Base-by-base conservation (phyloP, 2,888 invertebrate genomes). In the Epinotia demarniana region DNA sequence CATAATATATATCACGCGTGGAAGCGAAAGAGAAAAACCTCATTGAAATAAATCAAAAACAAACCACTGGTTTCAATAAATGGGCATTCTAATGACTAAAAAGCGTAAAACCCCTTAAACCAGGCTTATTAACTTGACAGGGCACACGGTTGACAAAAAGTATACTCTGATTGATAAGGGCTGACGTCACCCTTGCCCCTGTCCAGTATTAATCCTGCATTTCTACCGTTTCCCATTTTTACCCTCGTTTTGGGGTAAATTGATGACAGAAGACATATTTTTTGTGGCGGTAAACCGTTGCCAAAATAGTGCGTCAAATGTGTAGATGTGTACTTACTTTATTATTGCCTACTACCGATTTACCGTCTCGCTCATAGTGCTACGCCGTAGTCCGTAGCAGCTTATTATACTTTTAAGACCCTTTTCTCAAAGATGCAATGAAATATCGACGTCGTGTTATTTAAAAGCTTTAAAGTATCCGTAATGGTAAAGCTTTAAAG, bases 131-230 rank as follows among this genome's bases (percentile, higher is more conserved):
- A 62, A 18, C 39, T 18, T 43, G 49, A 49, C 49, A 43, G 12
- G 0, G 16, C 3, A 49, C 18, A 8, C 23, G 55, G 55, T 43
- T 43, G 57, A 63, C 63, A 72, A 72, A 72, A 72, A 72, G 55
- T 72, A 55, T 62, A 72, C 63, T 33, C 46, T 64, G 64, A 72
- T 64, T 72, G 72, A 72, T 58, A 64, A 27, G 46, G 57, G 63
- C 27, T 49, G 58, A 64, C 57, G 27, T 33, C 39, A n/a, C 12
- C 66, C 66, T 49, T 67, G 27, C 66, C 66, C 33, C 13, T 55
- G 27, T 55, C 23, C 33, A 33, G 6, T 55, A 33, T 55, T 55
- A 67, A 67, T 67, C 64, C 49, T 3, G n/a, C 5, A 18, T 66
- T 67, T 67, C 27, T 27, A 55, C 55, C 53, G 33, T 53, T 33